A percentile compares a stretch with the other conserved stretches of the same genome.
Conservation (phyloP, 2,888 invertebrate species). For the Ischnus inquisitorius region DNA sequence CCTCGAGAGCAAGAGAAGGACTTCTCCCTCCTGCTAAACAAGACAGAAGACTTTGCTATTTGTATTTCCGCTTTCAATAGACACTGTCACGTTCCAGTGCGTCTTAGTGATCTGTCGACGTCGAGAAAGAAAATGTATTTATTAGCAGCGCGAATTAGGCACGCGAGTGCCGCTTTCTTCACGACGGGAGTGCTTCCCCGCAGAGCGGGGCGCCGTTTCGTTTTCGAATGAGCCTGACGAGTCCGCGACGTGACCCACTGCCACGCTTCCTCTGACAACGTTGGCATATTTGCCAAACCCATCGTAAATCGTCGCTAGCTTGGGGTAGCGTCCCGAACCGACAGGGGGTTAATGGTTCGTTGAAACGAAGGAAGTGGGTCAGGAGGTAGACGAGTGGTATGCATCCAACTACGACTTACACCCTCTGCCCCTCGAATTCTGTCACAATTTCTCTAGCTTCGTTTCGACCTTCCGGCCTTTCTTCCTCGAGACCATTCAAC, state of each 20-base stretch:
- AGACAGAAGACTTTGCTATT: neutral
- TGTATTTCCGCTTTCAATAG: slow-evolving; percentile 42
- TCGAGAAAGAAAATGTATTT: slow-evolving; percentile 41
- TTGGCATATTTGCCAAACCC: slow-evolving; percentile 57
- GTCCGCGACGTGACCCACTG: slow-evolving; percentile 68
- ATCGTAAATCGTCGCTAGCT: slow-evolving; percentile 53
- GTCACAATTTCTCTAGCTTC: slow-evolving; percentile 49
- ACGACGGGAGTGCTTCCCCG: slow-evolving; percentile 10
- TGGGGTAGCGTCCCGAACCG: slow-evolving; percentile 21
- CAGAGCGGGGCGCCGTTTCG: slow-evolving; percentile 2
- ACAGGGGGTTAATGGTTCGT: slow-evolving; percentile 55
- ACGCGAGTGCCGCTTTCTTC: slow-evolving; percentile 31
- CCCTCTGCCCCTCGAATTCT: neutral
- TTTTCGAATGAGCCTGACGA: slow-evolving; percentile 17
- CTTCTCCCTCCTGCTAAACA: slow-evolving; percentile 5
- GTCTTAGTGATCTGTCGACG: slow-evolving; percentile 50
- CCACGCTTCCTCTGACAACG: slow-evolving; percentile 64
- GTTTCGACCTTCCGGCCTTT: slow-evolving; percentile 15
- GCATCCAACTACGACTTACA: neutral
- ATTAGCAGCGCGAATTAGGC: slow-evolving; percentile 32
- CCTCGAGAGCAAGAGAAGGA: neutral
- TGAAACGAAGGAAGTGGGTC: slow-evolving; percentile 67
- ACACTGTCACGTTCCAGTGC: slow-evolving; percentile 34
- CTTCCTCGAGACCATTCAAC: slow-evolving; percentile 36
- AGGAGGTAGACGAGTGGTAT: slow-evolving; percentile 54